These are phyloP conservation scores for Puntigrus tetrazona DNA, from an alignment of 2,113 vertebrate species.

Conservation along the genomic window DNA sequence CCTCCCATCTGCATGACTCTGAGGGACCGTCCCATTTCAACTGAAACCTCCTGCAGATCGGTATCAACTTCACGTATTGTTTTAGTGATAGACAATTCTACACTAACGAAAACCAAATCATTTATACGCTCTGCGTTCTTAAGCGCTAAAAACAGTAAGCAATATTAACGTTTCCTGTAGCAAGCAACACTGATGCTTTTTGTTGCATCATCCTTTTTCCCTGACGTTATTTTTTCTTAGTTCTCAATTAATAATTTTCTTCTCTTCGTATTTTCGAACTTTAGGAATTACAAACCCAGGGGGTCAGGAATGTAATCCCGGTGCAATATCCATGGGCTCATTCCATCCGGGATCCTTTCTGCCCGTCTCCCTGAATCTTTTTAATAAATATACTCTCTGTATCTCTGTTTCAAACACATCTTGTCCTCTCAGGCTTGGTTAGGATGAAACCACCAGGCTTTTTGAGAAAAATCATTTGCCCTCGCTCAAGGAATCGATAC, in stretches of 20 bases:
- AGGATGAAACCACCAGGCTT: neutral
- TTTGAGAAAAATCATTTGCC: neutral
- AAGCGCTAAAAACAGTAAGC: neutral
- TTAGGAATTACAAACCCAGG: neutral
- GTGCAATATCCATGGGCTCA: neutral
- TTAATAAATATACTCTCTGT: neutral
- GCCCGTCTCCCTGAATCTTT: neutral
- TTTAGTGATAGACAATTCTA: neutral
- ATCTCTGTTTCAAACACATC: neutral
- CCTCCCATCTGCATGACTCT: neutral
- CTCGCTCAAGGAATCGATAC: neutral
- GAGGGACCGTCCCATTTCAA: constrained; percentile 1
- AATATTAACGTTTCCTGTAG: neutral
- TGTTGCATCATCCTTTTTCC: neutral
- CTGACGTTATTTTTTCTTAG: neutral
- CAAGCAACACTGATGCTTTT: neutral
- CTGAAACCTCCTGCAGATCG: neutral
- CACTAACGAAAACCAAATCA: neutral
- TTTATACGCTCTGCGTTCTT: neutral
- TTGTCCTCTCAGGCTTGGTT: neutral
- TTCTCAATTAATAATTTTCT: neutral
- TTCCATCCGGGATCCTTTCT: neutral
- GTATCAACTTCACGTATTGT: neutral
- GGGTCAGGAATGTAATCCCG: constrained; percentile 31
- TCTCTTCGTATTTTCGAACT: neutral